A percentile compares a stretch with the other conserved stretches of the same genome.
phyloP scores from a whole-genome alignment of 1,140 invertebrate species.

The Drosophila tsacasi region DNA sequence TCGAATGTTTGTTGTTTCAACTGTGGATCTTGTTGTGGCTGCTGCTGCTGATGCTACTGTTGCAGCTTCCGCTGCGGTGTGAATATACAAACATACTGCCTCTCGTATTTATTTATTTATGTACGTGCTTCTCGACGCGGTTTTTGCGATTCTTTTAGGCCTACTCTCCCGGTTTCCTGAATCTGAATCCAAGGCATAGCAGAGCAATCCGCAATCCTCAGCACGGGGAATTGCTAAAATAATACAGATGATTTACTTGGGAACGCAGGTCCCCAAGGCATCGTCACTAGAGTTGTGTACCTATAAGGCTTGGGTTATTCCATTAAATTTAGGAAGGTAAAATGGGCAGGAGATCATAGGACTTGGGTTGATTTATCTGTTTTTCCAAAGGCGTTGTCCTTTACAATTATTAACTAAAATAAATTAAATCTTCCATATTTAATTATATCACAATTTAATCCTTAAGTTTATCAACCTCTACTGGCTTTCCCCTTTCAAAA shows the following conservation, averaged over 20 bases:
- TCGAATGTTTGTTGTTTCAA: constrained; percentile 58
- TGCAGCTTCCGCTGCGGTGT: constrained; percentile 56
- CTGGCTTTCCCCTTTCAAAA: background rate
- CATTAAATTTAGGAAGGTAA: constrained; percentile 3
- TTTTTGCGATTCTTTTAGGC: constrained; percentile 43
- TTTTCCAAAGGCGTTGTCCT: too few species aligned
- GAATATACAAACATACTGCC: constrained; percentile 48
- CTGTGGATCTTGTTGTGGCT: constrained; percentile 17
- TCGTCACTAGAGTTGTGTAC: constrained; percentile 4
- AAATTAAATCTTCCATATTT: background rate
- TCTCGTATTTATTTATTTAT: constrained; percentile 47
- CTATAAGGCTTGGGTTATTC: constrained; percentile 1
- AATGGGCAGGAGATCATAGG: background rate
- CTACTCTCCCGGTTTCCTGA: constrained; percentile 4
- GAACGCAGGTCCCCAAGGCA: background rate
- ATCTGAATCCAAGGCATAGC: constrained; percentile 26
- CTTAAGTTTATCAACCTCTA: background rate
- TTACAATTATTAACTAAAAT: too few species aligned
- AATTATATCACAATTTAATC: background rate
- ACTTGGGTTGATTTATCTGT: too few species aligned
- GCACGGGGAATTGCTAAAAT: constrained; percentile 22
- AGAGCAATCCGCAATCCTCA: constrained; percentile 41
- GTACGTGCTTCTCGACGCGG: constrained; percentile 31
- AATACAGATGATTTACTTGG: constrained; percentile 23
- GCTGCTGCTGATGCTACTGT: constrained; percentile 25